These are phyloP conservation scores for Plagiodera versicolora DNA, from an alignment of 2,888 invertebrate species.

Conservation along the genomic window DNA sequence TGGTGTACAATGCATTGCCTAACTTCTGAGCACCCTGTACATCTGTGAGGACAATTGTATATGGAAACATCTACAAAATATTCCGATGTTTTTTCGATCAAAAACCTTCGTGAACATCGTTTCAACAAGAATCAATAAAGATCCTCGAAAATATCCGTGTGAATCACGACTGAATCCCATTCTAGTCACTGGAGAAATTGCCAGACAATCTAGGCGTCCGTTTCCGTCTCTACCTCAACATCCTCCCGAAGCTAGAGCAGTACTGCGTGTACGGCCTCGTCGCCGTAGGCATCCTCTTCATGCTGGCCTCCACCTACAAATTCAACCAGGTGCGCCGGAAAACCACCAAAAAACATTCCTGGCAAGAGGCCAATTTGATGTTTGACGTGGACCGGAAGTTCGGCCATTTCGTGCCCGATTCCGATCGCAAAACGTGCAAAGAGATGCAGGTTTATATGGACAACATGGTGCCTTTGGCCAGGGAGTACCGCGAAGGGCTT, in stretches of 20 bases:
- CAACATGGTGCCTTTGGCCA: conserved; percentile 21
- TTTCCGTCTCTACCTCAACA: conserved; percentile 73
- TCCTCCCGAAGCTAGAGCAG: conserved; percentile 67
- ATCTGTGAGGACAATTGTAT: too few relatives aligned
- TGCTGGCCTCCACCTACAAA: conserved; percentile 57
- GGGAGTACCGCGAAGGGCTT: not conserved
- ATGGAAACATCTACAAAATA: too few relatives aligned
- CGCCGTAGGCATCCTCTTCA: conserved; percentile 57
- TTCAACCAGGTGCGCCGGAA: conserved; percentile 37
- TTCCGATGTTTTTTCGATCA: too few relatives aligned
- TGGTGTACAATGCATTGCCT: too few relatives aligned
- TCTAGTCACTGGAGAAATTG: conserved; percentile 71
- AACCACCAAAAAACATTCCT: conserved; percentile 33
- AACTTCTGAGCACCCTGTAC: too few relatives aligned
- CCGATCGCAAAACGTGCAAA: conserved; percentile 38
- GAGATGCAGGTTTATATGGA: conserved; percentile 49
- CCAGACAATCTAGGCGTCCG: conserved; percentile 64
- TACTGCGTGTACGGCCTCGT: conserved; percentile 60
- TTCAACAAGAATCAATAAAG: too few relatives aligned
- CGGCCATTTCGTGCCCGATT: conserved; percentile 45
- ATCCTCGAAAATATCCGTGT: too few relatives aligned
- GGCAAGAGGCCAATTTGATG: conserved; percentile 47
- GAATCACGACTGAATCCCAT: too few relatives aligned
- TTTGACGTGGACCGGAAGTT: conserved; percentile 44
- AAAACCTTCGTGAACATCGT: too few relatives aligned